Percentiles rank a stretch among this genome's conserved stretches.
Conservation (phyloP, 2,797 vertebrate species). For the Ptychadena robeensis region DNA sequence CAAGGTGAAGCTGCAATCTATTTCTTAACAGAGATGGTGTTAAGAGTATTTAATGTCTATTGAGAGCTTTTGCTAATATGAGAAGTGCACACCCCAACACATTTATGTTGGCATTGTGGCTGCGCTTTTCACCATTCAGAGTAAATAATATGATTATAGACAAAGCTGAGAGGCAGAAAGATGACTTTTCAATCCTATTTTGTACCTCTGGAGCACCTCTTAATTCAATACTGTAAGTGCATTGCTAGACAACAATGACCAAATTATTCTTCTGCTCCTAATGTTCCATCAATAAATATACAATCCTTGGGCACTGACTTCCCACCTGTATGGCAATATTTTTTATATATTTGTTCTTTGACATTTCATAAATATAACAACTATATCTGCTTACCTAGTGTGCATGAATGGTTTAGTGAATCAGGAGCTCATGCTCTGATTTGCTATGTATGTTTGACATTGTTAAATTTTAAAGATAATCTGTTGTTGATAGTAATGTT, state of each 20-base stretch:
- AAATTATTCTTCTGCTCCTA: conserved; percentile 22
- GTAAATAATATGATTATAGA: conserved; percentile 75
- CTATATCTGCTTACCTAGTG: too few species aligned
- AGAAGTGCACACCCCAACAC: conserved; percentile 71
- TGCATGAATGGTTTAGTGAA: too few species aligned
- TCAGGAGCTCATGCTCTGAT: too few species aligned
- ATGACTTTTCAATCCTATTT: conserved; percentile 76
- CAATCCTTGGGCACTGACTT: neutral
- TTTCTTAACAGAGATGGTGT: conserved; percentile 45
- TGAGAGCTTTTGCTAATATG: conserved; percentile 70
- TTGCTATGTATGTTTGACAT: too few species aligned
- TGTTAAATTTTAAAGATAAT: too few species aligned
- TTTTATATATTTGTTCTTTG: neutral
- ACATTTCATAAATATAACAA: too few species aligned
- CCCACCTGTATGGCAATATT: neutral
- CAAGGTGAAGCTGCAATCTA: too few species aligned
- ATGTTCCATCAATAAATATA: neutral
- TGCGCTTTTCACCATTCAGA: conserved; percentile 70
- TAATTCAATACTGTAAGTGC: conserved; percentile 72
- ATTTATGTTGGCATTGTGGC: conserved; percentile 64
- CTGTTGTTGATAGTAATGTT: too few species aligned
- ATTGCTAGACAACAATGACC: conserved; percentile 68
- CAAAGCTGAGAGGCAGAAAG: conserved; percentile 64
- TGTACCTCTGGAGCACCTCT: conserved; percentile 66
- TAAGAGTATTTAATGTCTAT: conserved; percentile 70